Conservation (phyloP, 1,140 invertebrate species). For the Rhyacophila brunnea region DNA sequence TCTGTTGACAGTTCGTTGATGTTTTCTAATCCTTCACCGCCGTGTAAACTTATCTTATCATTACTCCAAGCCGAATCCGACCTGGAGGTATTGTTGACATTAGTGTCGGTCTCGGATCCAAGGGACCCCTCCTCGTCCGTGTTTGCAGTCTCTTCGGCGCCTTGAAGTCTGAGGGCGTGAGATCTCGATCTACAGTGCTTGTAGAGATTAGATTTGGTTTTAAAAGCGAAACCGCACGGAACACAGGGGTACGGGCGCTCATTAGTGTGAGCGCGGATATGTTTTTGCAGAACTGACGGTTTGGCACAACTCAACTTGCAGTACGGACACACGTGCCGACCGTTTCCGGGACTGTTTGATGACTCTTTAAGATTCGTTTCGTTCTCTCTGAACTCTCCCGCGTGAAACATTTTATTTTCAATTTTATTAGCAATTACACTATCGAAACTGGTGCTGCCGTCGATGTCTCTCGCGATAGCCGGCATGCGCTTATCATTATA, state of each 20-base stretch:
- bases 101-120: constrained; percentile 53
- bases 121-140: constrained; percentile 56
- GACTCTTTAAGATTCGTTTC: constrained; percentile 42
- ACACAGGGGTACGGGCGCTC: constrained; percentile 88
- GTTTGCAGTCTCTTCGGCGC: constrained; percentile 53
- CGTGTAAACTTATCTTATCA: constrained; percentile 15
- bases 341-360: constrained; percentile 47
- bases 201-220: constrained; percentile 91
- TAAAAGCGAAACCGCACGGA: constrained; percentile 88
- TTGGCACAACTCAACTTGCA: constrained; percentile 88
- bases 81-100: constrained; percentile 30
- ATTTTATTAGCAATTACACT: constrained; percentile 16
- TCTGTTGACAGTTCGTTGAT: constrained; percentile 49
- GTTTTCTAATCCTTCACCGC: constrained; percentile 38
- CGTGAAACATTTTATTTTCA: constrained; percentile 15
- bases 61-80: constrained; percentile 22
- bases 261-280: constrained; percentile 89
- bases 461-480: constrained; percentile 4
- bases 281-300: constrained; percentile 91
- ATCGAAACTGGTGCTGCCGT: constrained; percentile 13
- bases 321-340: constrained; percentile 79
- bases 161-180: constrained; percentile 70
- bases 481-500: constrained; percentile 44
- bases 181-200: constrained; percentile 84
- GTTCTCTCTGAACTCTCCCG: constrained; percentile 28